Evolutionary conservation across 2,888 invertebrate species (phyloP).

Genomic region (Pherbina coryleti): DNA sequence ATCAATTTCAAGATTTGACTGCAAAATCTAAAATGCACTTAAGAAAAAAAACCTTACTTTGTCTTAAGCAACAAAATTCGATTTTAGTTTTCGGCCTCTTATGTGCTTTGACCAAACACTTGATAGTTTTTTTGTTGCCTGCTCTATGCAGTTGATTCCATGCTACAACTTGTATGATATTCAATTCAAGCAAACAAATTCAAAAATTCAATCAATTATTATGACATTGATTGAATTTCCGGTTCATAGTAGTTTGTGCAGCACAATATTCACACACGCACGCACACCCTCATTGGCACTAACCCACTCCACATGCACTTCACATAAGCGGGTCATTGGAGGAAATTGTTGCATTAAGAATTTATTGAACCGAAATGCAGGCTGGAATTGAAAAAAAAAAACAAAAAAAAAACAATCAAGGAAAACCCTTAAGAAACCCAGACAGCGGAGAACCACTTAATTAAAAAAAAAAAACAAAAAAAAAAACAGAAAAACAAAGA

Average conservation of each 20-base stretch:
- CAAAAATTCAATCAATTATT: conserved; percentile 23
- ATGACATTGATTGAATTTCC: conserved; percentile 27
- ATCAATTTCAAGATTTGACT: background rate
- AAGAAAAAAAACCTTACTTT: background rate
- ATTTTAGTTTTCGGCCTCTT: background rate
- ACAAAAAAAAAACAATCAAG: too few relatives aligned
- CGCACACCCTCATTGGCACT: background rate
- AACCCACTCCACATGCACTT: background rate
- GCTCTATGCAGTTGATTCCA: too few relatives aligned
- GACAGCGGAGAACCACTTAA: background rate
- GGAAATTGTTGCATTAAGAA: too few relatives aligned
- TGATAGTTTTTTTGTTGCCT: too few relatives aligned
- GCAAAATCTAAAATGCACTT: background rate
- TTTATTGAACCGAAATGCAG: too few relatives aligned
- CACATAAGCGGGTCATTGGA: background rate
- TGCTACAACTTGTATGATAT: too few relatives aligned
- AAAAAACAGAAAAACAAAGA: conserved; percentile 1
- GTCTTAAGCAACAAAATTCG: too few relatives aligned
- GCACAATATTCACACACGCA: background rate
- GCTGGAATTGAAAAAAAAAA: background rate
- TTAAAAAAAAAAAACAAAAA: background rate
- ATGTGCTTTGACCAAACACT: too few relatives aligned
- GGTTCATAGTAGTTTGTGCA: background rate
- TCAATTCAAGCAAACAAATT: background rate
- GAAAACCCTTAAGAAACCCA: conserved; percentile 2